Conservation (phyloP, 2,888 invertebrate species). For the Tridacna gigas region DNA sequence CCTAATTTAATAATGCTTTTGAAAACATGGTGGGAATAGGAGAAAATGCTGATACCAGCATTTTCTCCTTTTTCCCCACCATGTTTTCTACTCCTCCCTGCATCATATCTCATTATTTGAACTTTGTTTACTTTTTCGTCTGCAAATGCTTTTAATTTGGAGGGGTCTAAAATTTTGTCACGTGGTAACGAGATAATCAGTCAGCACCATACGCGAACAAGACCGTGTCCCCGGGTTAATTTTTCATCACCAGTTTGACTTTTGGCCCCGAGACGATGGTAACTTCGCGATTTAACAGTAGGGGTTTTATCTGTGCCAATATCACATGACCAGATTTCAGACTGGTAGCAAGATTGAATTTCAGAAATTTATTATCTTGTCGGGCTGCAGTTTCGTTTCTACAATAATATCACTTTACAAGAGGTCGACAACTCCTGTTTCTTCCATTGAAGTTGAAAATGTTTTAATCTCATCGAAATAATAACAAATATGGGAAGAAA, state of each 20-base stretch:
- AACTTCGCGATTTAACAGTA: conserved; percentile 30
- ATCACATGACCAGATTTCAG: conserved; percentile 48
- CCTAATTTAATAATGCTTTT: no score
- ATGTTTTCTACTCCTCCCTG: no score
- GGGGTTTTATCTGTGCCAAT: conserved; percentile 47
- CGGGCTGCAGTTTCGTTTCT: conserved; percentile 32
- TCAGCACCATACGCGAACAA: conserved; percentile 11
- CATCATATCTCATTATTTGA: no score
- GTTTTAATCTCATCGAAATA: no score
- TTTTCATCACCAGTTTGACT: conserved; percentile 58
- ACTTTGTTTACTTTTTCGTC: no score
- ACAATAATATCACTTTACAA: conserved; percentile 49
- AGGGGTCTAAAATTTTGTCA: no score
- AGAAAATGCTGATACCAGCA: no score
- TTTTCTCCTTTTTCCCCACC: no score
- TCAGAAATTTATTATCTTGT: conserved; percentile 44
- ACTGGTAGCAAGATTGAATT: conserved; percentile 44
- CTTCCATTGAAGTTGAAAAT: conserved; percentile 6
- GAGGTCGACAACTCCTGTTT: conserved; percentile 15
- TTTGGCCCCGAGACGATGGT: conserved; percentile 44
- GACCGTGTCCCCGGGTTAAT: conserved; percentile 30
- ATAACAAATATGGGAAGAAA: no score
- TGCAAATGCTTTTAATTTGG: no score
- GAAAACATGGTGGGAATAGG: no score
- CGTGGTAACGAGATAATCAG: background rate